phyloP scores from a whole-genome alignment of 2,888 invertebrate species.

The Cyaniris semiargus region DNA sequence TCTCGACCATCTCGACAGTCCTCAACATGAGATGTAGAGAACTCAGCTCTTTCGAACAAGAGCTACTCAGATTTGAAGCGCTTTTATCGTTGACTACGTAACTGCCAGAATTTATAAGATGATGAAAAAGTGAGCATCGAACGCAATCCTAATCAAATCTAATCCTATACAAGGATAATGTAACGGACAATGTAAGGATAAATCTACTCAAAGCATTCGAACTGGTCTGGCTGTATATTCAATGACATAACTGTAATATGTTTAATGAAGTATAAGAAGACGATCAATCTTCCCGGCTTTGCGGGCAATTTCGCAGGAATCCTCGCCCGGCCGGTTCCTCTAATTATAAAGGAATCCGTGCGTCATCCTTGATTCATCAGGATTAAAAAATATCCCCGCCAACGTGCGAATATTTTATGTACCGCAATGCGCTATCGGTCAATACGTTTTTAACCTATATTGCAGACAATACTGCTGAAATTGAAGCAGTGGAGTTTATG shows the following conservation, averaged over 20 bases:
- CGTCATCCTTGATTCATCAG: conserved; percentile 54
- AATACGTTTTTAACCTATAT: conserved; percentile 14
- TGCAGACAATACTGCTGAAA: neutral
- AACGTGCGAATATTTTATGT: conserved; percentile 31
- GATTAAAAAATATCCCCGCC: conserved; percentile 42
- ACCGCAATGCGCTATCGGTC: conserved; percentile 21
- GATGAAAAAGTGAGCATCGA: no score
- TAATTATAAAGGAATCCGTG: conserved; percentile 60
- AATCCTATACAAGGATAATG: no score
- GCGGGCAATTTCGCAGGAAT: conserved; percentile 51
- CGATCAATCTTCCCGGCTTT: conserved; percentile 53
- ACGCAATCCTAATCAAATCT: no score
- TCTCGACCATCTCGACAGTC: neutral
- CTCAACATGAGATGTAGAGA: neutral
- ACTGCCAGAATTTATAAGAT: neutral
- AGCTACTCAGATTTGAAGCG: neutral
- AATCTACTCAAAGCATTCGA: neutral
- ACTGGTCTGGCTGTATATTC: conserved; percentile 16
- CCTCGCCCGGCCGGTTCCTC: conserved; percentile 47
- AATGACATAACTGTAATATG: conserved; percentile 43
- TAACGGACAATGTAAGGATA: no score
- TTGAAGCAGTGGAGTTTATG: neutral
- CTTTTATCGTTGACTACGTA: neutral
- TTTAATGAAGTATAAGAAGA: conserved; percentile 38
- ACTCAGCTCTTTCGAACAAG: neutral